Evolutionary conservation across 1,140 invertebrate genomes (phyloP), one percentile per base, ranked within the genome.

Genomic region (Pogonomyrmex barbatus): DNA sequence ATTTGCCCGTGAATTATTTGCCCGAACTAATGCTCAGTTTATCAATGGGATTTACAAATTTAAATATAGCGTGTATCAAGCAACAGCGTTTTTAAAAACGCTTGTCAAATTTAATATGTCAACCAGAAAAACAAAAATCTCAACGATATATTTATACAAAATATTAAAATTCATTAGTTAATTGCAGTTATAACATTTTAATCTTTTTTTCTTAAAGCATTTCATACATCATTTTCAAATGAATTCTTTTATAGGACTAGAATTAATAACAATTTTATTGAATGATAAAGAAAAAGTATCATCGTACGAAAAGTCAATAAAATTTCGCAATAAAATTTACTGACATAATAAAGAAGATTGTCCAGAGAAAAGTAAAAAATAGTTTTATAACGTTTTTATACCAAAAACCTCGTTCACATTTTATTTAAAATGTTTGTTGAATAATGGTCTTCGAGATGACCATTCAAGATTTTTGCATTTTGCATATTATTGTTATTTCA

Each of bases 101-200:
- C 8, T 75, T 17, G 4, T 12, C 60, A 47, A 60, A 60, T 0
- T 39, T 45, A 76, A 76, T 58, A 76, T 30, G 45, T 60, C 1
- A n/a, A 10, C 9, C 6, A 39, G 33, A 54, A 39, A 54, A 24
- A 42, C 9, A 56, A 73, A 54, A 42, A 58, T 75, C 12, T 58
- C 5, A 30, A 12, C 24, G 45, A 3, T 10, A 62, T 65, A 17
- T 24, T 63, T 45, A 6, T 50, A 47, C 30, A 2, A 33, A 42
- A 39, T 58, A 33, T 62, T 62, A 62, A 77, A 62, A 24, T 4
- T 75, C 54, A 2, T 33, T 54, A 75, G 5, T 56, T 56, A 75
- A 54, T 24, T 56, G n/a, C 10, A 50, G 52, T 36, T 4, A 36
- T 71, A 24, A 70, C n/a, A n/a, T n/a, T 36, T 24, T 24, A 4